A percentile compares a stretch with the other conserved stretches of the same genome.
phyloP scores from a whole-genome alignment of 2,797 vertebrate genomes.

The Brachymystax lenok region DNA sequence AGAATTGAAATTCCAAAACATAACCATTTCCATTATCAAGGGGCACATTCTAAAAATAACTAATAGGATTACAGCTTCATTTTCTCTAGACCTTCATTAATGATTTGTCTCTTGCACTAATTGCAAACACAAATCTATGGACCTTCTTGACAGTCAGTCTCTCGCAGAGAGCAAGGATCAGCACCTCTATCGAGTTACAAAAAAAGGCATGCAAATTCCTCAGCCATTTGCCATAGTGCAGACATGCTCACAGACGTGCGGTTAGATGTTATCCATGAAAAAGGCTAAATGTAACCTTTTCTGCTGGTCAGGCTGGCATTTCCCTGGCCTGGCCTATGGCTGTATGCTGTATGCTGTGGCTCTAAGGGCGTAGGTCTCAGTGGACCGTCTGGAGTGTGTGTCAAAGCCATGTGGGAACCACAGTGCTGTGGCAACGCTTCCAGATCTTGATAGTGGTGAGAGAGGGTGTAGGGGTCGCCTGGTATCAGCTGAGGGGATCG shows the following conservation, averaged over 20 bases:
- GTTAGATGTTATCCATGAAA: neutral
- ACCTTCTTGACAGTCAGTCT: neutral
- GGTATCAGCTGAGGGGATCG: conserved; percentile 44
- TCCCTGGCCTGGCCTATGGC: neutral
- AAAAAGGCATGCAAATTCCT: neutral
- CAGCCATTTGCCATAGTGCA: neutral
- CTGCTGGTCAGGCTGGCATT: neutral
- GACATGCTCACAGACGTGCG: neutral
- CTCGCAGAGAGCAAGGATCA: neutral
- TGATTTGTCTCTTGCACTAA: neutral
- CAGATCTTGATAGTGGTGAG: conserved; percentile 45
- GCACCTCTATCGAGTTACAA: no score
- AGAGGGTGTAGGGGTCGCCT: conserved; percentile 45
- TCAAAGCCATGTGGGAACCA: conserved; percentile 42
- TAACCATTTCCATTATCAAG: neutral
- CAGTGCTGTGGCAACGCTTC: conserved; percentile 25
- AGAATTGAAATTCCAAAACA: neutral
- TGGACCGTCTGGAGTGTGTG: neutral
- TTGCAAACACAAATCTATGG: neutral
- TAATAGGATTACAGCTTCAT: neutral
- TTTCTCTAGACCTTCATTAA: conserved; percentile 2
- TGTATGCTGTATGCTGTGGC: neutral
- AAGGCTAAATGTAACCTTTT: neutral
- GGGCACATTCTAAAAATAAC: neutral
- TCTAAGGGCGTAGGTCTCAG: neutral